phyloP scores from a whole-genome alignment of 2,888 invertebrate genomes.

The Thelaira solivaga region DNA sequence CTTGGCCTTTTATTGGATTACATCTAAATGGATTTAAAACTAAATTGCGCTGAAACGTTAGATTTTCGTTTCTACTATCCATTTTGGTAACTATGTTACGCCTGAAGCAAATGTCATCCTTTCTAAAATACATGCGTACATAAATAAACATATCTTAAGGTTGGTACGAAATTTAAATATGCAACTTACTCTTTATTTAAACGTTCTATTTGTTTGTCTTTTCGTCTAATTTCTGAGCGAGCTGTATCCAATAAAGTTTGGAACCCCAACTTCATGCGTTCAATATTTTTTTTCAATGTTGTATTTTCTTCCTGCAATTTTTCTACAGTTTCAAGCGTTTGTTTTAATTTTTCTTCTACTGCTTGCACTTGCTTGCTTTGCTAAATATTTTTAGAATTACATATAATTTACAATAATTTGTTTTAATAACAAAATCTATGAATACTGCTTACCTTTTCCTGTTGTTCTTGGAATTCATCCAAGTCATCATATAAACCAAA shows the following conservation, averaged over 20 bases:
- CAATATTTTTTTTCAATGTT: slow-evolving; percentile 67
- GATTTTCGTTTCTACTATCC: background rate
- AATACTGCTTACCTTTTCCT: slow-evolving; percentile 68
- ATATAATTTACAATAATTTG: background rate
- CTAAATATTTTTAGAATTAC: slow-evolving; percentile 58
- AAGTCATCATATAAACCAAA: slow-evolving; percentile 73
- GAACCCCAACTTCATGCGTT: slow-evolving; percentile 70
- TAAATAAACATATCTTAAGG: background rate
- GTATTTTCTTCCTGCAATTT: slow-evolving; percentile 67
- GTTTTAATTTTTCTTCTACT: slow-evolving; percentile 67
- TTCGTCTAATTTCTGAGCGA: slow-evolving; percentile 72
- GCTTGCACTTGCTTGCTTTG: slow-evolving; percentile 69
- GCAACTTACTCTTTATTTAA: slow-evolving; percentile 72
- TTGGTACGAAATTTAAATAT: background rate
- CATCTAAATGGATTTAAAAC: background rate
- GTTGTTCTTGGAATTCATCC: slow-evolving; percentile 71
- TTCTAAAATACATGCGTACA: slow-evolving; percentile 62
- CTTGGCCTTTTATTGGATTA: background rate
- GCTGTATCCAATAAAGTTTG: slow-evolving; percentile 73
- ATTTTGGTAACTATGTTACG: slow-evolving; percentile 61
- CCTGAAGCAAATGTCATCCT: slow-evolving; percentile 74
- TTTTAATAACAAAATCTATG: background rate
- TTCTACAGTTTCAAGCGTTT: slow-evolving; percentile 65
- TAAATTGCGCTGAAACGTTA: background rate
- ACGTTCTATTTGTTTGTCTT: slow-evolving; percentile 69